Base-by-base conservation (phyloP, 2,888 invertebrate species). In the Ornithoptera priamus region DNA sequence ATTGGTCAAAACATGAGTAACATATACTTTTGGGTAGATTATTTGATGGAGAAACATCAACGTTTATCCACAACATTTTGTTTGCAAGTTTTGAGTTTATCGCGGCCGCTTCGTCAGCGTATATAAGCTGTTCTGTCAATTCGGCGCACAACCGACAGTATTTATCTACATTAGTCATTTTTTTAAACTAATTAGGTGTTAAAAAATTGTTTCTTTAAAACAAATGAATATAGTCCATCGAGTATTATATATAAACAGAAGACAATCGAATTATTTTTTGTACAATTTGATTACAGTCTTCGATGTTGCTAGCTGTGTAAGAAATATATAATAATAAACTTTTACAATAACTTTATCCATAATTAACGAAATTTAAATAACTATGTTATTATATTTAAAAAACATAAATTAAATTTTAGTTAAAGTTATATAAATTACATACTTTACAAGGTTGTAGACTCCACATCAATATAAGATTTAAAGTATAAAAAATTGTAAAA, bases 131-230 rank as follows among this genome's bases (percentile, higher is more conserved):
- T 0, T 85, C 83, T 15, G 91, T 92, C 61, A 82, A 84, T 75
- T 92, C 92, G 1, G 92, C 92, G 66, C 92, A 92, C 5, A 92
- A 82, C 30, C 92, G 86, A 74, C 92, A 92, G 67, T 86, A 88
- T 17, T 81, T 80, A 46, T 87, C 86, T 50, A 82, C 83, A 58
- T 83, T 77, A 50, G 85, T 84, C 68, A 82, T 80, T 89, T 89
- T 90, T 30, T 30, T 24, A 22, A 17, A 62, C n/a, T 15, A 58
- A 57, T 39, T 46, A 59, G 4, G 36, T 53, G 57, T 60, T n/a
- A 39, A 1, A 50, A 18, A 60, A 17, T 39, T 39, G 17, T 39
- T n/a, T 7, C 24, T 30, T 39, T 18, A 60, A 8, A 8, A n/a
- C 0, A 18, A 56, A n/a, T 20, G 15, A 57, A 57, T 17, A 50